Evolutionary conservation across 1,140 invertebrate genomes (phyloP).

Genomic region (Octopus bimaculoides): DNA sequence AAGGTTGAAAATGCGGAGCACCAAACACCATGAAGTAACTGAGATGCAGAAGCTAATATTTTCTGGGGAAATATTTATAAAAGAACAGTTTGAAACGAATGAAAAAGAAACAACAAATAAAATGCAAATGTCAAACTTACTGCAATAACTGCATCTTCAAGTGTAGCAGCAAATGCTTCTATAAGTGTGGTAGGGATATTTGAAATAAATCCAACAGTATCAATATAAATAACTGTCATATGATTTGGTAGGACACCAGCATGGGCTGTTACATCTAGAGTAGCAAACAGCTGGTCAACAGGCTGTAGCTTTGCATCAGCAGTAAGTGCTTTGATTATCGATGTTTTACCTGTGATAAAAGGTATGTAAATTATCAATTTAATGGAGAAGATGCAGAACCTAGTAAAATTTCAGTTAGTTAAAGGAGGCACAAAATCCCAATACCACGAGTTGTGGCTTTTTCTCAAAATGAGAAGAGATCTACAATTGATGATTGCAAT

Average conservation of each 20-base stretch:
- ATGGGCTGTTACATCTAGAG: slow-evolving; percentile 82
- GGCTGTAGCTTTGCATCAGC: slow-evolving; percentile 68
- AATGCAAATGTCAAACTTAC: slow-evolving; percentile 41
- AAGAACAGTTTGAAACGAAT: not conserved
- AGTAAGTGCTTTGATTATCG: slow-evolving; percentile 77
- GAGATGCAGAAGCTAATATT: not conserved
- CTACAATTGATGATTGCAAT: too few relatives aligned
- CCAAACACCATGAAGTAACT: not conserved
- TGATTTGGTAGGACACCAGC: slow-evolving; percentile 67
- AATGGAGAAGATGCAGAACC: too few relatives aligned
- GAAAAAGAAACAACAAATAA: not conserved
- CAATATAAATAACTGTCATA: slow-evolving; percentile 68
- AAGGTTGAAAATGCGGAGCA: not conserved
- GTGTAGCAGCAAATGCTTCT: slow-evolving; percentile 78
- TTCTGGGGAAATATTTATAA: not conserved
- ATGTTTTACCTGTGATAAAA: slow-evolving; percentile 67
- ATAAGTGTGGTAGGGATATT: slow-evolving; percentile 80
- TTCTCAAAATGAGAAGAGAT: too few relatives aligned
- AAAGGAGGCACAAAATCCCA: too few relatives aligned
- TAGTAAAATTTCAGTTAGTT: too few relatives aligned
- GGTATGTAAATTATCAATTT: too few relatives aligned
- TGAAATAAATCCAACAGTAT: slow-evolving; percentile 91
- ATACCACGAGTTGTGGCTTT: too few relatives aligned
- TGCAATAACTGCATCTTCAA: slow-evolving; percentile 73
- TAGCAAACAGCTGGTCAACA: slow-evolving; percentile 82